Evolutionary conservation across 2,888 invertebrate genomes (phyloP).

Genomic region (Ryuthela nishihirai): DNA sequence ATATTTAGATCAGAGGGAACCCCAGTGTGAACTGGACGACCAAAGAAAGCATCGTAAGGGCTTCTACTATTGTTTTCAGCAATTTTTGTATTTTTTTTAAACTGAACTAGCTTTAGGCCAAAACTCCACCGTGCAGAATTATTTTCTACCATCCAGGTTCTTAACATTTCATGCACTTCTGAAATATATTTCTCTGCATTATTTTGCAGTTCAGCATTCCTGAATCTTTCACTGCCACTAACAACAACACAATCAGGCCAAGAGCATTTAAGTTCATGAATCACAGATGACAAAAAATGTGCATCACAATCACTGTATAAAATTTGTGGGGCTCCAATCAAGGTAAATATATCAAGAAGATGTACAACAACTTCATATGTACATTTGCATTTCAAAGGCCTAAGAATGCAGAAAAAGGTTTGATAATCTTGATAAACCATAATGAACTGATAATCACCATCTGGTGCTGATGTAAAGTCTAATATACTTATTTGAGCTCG

Average conservation of each 20-base stretch:
- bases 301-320: constrained; percentile 27
- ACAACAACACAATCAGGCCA: constrained; percentile 19
- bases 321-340: constrained; percentile 27
- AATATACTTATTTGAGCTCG: constrained; percentile 21
- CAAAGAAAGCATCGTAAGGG: constrained; percentile 31
- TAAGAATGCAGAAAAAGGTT: constrained; percentile 20
- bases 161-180: constrained; percentile 15
- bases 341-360: constrained; percentile 17
- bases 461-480: constrained; percentile 16
- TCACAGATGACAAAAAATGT: constrained; percentile 5
- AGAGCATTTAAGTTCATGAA: constrained; percentile 15
- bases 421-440: constrained; percentile 26
- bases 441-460: constrained; percentile 27
- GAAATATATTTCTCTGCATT: constrained; percentile 25
- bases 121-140: constrained; percentile 22
- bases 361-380: constrained; percentile 21
- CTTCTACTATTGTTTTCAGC: constrained; percentile 6
- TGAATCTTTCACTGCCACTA: constrained; percentile 15
- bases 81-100: constrained; percentile 20
- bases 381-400: constrained; percentile 26
- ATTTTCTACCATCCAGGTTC: constrained; percentile 21
- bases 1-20: constrained; percentile 1
- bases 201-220: constrained; percentile 20
- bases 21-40: constrained; percentile 7
- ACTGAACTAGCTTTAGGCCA: constrained; percentile 21